These are phyloP conservation scores for Crax fasciolata DNA, from an alignment of 2,797 vertebrate genomes.

Conservation along the genomic window DNA sequence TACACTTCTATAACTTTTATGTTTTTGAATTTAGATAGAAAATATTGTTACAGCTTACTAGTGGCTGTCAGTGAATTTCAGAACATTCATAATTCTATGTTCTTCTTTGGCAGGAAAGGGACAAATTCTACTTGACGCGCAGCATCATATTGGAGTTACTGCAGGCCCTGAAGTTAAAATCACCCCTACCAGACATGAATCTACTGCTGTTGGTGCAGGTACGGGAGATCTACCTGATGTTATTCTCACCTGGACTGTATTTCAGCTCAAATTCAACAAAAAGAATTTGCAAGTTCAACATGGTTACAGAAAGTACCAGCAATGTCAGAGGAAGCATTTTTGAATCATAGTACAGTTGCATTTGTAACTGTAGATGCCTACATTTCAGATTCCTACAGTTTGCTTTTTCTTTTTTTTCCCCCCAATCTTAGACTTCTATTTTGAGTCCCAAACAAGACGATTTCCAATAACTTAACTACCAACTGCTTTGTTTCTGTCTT, in stretches of 20 bases:
- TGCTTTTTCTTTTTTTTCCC: neutral
- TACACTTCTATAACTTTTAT: neutral
- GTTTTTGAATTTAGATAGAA: neutral
- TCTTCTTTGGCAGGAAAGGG: conserved; percentile 90
- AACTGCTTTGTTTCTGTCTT: neutral
- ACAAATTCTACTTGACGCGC: conserved; percentile 99
- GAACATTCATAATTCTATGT: neutral
- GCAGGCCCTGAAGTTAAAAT: conserved; percentile 98
- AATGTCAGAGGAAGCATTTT: neutral
- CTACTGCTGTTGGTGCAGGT: conserved; percentile 97
- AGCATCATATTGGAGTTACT: conserved; percentile 96
- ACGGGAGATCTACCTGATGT: conserved; percentile 33
- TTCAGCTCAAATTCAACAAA: neutral
- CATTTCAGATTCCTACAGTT: neutral
- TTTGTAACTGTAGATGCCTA: neutral
- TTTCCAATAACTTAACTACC: neutral
- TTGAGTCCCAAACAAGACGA: neutral
- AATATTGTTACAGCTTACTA: neutral
- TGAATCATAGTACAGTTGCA: neutral
- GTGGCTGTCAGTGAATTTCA: neutral
- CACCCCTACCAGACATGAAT: conserved; percentile 96
- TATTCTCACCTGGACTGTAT: neutral
- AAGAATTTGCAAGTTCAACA: neutral
- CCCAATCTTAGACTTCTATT: neutral
- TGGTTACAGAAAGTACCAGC: neutral